Conservation (phyloP, 2,113 vertebrate genomes). For the Melanerpes aurifrons region DNA sequence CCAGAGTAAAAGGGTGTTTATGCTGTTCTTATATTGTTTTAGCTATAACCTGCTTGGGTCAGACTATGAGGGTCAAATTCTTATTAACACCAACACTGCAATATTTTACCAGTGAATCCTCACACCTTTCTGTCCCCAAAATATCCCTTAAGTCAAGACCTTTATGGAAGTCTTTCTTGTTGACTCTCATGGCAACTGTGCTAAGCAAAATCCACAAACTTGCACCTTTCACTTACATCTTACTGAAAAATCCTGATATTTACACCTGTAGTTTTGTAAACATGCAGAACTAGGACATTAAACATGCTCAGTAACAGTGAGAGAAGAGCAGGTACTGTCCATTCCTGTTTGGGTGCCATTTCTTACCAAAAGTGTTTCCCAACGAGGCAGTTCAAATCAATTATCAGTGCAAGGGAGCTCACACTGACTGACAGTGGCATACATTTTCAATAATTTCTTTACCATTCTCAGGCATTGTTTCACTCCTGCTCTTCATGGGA, state of each 20-base stretch:
- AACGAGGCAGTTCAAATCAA: not conserved
- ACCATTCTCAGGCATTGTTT: not conserved
- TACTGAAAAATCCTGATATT: not conserved
- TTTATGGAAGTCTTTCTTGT: not conserved
- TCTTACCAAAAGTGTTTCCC: not conserved
- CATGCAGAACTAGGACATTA: not conserved
- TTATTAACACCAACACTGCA: not conserved
- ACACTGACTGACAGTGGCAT: not conserved
- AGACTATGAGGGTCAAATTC: not conserved
- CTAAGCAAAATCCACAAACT: not conserved
- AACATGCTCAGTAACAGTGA: not conserved
- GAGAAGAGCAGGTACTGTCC: not conserved
- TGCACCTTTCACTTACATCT: not conserved
- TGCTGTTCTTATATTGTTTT: not conserved
- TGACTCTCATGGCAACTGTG: not conserved
- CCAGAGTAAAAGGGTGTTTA: not conserved
- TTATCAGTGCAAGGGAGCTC: not conserved
- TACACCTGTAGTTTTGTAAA: not conserved
- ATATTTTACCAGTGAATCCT: not conserved
- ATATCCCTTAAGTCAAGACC: not conserved
- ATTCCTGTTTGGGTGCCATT: not conserved
- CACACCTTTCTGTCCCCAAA: not conserved
- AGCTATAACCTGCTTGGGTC: not conserved
- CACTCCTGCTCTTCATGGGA: not conserved
- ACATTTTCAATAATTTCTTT: not conserved